Evolutionary conservation across 2,888 invertebrate genomes (phyloP), one percentile per base, ranked within the genome.

Genomic region (Tetanocera ferruginea): DNA sequence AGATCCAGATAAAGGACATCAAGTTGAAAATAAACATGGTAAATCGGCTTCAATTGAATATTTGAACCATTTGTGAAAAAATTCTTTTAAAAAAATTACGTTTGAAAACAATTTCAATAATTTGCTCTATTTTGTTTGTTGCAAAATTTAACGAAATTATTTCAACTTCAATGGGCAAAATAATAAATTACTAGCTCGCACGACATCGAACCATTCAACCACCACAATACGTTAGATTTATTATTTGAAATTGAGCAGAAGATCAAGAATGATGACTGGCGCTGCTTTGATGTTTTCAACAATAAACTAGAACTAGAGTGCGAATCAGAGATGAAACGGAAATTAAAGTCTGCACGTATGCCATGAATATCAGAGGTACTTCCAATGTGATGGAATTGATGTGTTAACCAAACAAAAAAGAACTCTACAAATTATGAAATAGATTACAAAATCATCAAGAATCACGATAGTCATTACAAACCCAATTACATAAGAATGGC

Each of bases 181-280:
- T 57, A 60, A 60, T 60, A 60, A 60, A 60, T 60, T 28, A 60
- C 60, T 25, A 25, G 14, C 25, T 28, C 28, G 60, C 60, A 60
- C 60, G 60, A 60, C 28, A 60, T 60, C 28, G 28, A 11, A 60
- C 60, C 60, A 60, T 28, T 14, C 60, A 14, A 43, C 25, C 60
- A 60, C 60, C 60, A 60, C 60, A 28, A 28, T 60, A 60, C 60
- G 17, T 14, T 28, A 60, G 60, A 60, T 60, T 60, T 60, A 60
- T 60, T 60, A 60, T 28, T 28, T 60, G 60, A 60, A 60, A 60
- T 60, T 60, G 60, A 60, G 23, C 25, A 60, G 60, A 60, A 60
- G 28, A 17, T 28, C 28, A 28, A 60, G 60, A 60, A 60, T 23
- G 23, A 5, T 25, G 60, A 17, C 60, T 17, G 25, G 60, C 60